Conservation (phyloP, 2,113 vertebrate genomes). For the Plecotus auritus region DNA sequence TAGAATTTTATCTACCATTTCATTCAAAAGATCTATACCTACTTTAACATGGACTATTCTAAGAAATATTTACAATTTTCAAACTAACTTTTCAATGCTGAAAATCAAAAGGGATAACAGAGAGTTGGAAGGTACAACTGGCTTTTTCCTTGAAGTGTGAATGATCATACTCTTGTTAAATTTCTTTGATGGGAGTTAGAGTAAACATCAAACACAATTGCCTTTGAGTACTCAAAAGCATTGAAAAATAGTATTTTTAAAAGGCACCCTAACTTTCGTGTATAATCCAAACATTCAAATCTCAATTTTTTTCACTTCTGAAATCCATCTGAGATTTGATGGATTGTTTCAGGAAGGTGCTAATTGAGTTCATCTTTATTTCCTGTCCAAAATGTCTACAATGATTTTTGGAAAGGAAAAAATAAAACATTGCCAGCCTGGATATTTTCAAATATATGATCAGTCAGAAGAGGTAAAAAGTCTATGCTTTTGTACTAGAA, state of each 20-base stretch:
- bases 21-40: not conserved
- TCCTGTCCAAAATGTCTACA: not conserved
- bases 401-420: constrained; percentile 1
- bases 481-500: not conserved
- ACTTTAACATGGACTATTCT: constrained; percentile 31
- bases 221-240: not conserved
- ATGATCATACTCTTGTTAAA: constrained; percentile 33
- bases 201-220: constrained; percentile 46
- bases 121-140: constrained; percentile 25
- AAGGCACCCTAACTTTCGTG: not conserved
- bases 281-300: not conserved
- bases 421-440: not conserved
- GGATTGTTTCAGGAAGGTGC: not conserved
- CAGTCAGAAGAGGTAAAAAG: not conserved
- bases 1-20: not conserved
- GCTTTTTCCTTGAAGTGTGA: constrained; percentile 59
- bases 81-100: constrained; percentile 59
- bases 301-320: not conserved
- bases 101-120: constrained; percentile 58
- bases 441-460: not conserved
- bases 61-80: constrained; percentile 51
- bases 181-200: constrained; percentile 46
- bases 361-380: not conserved
- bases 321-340: not conserved
- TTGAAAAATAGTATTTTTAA: constrained; percentile 29